These are phyloP conservation scores for Apotomis capreana DNA, from an alignment of 2,888 invertebrate species.

Conservation along the genomic window DNA sequence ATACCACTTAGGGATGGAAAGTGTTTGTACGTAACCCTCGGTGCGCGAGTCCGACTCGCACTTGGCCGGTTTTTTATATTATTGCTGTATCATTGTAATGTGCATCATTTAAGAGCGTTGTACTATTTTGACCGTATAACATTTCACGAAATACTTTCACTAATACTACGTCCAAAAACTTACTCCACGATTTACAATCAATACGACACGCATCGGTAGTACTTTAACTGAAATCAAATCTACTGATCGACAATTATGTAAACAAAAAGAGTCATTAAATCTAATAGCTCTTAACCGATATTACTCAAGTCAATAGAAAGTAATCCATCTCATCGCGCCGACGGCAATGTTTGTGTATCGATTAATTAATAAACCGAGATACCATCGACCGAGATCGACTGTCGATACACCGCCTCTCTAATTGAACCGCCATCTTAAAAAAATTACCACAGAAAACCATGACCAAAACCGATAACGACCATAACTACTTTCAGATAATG, in stretches of 20 bases:
- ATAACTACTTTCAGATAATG: background rate
- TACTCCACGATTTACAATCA: no score
- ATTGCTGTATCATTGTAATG: no score
- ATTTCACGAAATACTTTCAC: no score
- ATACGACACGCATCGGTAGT: background rate
- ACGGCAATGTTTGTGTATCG: constrained; percentile 83
- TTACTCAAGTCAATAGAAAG: constrained; percentile 41
- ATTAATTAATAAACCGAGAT: constrained; percentile 82
- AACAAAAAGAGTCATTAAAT: constrained; percentile 41
- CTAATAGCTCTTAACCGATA: constrained; percentile 49
- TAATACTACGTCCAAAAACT: no score
- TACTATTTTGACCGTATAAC: no score
- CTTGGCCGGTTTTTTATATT: no score
- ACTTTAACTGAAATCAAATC: constrained; percentile 11
- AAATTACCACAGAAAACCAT: constrained; percentile 49
- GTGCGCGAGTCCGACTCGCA: no score
- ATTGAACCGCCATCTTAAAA: constrained; percentile 80
- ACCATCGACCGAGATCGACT: constrained; percentile 73
- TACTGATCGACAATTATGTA: constrained; percentile 24
- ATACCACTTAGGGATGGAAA: no score
- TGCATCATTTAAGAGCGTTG: no score
- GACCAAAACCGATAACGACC: constrained; percentile 19
- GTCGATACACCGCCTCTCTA: constrained; percentile 80
- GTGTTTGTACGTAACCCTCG: no score
- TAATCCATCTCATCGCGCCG: constrained; percentile 72